These are phyloP conservation scores for Chymomyza procnemis DNA, from an alignment of 2,888 invertebrate genomes.

Conservation along the genomic window DNA sequence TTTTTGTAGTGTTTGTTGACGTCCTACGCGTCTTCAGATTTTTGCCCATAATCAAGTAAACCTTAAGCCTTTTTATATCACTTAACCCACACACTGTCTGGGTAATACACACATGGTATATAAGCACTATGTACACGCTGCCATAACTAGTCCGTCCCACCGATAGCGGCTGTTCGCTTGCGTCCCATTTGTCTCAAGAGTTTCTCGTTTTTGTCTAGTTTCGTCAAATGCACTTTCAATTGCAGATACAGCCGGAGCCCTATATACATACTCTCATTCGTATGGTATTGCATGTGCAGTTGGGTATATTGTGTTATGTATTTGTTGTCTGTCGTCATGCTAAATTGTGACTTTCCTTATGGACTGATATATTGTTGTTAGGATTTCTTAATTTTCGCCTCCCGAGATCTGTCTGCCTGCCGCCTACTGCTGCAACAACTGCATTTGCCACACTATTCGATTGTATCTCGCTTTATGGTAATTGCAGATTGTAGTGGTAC, in stretches of 20 bases:
- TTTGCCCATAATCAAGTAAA: slow-evolving; percentile 62
- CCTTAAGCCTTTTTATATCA: slow-evolving; percentile 43
- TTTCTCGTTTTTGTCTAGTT: slow-evolving; percentile 38
- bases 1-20: background rate
- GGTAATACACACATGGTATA: slow-evolving; percentile 42
- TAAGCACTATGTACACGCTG: background rate
- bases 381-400: slow-evolving; percentile 3
- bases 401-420: background rate
- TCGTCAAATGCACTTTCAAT: slow-evolving; percentile 70
- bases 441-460: slow-evolving; percentile 34
- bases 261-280: slow-evolving; percentile 65
- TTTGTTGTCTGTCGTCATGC: slow-evolving; percentile 21
- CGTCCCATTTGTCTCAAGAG: slow-evolving; percentile 57
- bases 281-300: slow-evolving; percentile 21
- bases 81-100: slow-evolving; percentile 33
- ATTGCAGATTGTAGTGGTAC: slow-evolving; percentile 55
- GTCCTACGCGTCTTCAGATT: slow-evolving; percentile 52
- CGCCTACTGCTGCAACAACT: slow-evolving; percentile 59
- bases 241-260: slow-evolving; percentile 67
- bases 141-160: background rate
- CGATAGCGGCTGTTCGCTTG: background rate
- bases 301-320: slow-evolving; percentile 20
- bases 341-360: slow-evolving; percentile 56
- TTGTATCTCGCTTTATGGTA: slow-evolving; percentile 5
- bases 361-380: slow-evolving; percentile 37